Conservation (phyloP, 2,888 invertebrate species). For the Dorcus hopei region DNA sequence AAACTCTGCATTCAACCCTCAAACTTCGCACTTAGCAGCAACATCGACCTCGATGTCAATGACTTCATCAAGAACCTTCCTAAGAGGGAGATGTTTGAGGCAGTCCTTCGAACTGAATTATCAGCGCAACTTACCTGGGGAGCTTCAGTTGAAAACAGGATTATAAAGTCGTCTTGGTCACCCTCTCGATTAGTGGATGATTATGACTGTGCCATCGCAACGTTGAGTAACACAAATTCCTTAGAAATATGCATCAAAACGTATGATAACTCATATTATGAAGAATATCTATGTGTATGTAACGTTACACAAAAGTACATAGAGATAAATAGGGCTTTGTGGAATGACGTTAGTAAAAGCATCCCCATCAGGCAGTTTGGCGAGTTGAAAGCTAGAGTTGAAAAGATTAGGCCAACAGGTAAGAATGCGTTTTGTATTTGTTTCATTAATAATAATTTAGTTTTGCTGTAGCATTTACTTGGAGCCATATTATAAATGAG, state of each 20-base stretch:
- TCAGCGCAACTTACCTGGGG: slow-evolving; percentile 31
- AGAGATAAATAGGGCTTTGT: slow-evolving; percentile 28
- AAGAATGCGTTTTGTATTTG: slow-evolving; percentile 11
- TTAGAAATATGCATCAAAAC: slow-evolving; percentile 38
- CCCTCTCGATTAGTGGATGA: slow-evolving; percentile 34
- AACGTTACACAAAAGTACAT: slow-evolving; percentile 37
- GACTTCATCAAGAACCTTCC: slow-evolving; percentile 31
- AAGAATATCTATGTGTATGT: slow-evolving; percentile 30
- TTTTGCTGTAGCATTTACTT: slow-evolving; percentile 36
- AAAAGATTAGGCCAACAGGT: slow-evolving; percentile 35
- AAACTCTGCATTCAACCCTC: slow-evolving; percentile 32
- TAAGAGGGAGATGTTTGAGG: slow-evolving; percentile 35
- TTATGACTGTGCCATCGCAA: slow-evolving; percentile 33
- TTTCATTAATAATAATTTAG: slow-evolving; percentile 5
- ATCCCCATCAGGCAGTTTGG: slow-evolving; percentile 24
- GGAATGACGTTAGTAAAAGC: slow-evolving; percentile 27
- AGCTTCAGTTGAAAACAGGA: slow-evolving; percentile 23
- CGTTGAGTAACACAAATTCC: slow-evolving; percentile 36
- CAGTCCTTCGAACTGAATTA: slow-evolving; percentile 32
- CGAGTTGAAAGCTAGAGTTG: slow-evolving; percentile 36
- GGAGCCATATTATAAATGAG: slow-evolving; percentile 26
- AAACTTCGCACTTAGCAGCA: slow-evolving; percentile 28
- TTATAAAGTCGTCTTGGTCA: slow-evolving; percentile 39
- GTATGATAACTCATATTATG: slow-evolving; percentile 31
- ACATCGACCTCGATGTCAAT: slow-evolving; percentile 35